phyloP scores from a whole-genome alignment of 2,888 invertebrate genomes.

The Rotaria macrura region DNA sequence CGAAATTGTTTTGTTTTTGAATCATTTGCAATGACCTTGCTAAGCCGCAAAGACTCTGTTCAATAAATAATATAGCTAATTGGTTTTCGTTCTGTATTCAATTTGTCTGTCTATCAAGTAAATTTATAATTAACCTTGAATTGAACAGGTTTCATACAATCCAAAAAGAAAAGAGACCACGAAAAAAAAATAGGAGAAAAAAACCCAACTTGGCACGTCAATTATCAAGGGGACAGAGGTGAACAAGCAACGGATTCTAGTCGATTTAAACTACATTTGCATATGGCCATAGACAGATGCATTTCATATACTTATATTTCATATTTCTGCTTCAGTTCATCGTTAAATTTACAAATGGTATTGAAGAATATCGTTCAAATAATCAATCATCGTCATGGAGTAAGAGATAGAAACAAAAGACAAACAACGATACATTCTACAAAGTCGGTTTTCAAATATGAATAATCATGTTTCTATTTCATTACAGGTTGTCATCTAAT shows the following conservation, averaged over 20 bases:
- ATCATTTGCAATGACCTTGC: background rate
- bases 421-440: background rate
- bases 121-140: background rate
- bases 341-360: background rate
- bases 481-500: background rate
- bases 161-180: background rate
- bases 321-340: background rate
- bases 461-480: background rate
- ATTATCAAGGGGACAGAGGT: background rate
- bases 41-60: background rate
- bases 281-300: background rate
- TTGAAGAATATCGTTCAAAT: background rate
- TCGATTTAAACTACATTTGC: background rate
- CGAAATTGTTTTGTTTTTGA: background rate
- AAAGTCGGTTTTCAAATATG: background rate
- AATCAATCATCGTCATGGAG: background rate
- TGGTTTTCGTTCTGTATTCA: background rate
- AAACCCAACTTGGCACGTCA: background rate
- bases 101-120: background rate
- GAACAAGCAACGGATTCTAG: background rate
- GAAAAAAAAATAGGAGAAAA: background rate
- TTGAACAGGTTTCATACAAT: background rate
- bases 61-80: background rate
- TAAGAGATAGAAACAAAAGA: background rate
- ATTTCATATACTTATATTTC: background rate